phyloP scores from a whole-genome alignment of 2,113 vertebrate species.

The Stictonetta naevosa region DNA sequence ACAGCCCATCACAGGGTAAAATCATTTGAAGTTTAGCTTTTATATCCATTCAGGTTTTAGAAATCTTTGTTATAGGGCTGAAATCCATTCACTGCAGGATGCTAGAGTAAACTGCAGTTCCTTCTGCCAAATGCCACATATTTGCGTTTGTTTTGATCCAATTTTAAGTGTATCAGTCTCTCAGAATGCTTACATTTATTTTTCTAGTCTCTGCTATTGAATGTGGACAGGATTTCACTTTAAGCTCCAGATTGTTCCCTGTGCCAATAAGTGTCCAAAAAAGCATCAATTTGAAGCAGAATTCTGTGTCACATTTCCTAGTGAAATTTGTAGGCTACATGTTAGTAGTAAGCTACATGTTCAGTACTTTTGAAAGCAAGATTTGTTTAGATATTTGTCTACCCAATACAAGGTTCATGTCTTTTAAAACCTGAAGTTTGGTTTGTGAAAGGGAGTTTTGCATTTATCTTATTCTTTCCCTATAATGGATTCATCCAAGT shows the following conservation, averaged over 20 bases:
- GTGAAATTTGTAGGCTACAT: not conserved
- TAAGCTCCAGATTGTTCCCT: not conserved
- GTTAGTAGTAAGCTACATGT: not conserved
- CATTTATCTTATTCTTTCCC: not conserved
- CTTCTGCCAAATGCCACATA: not conserved
- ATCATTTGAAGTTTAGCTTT: not conserved
- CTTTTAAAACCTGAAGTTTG: not conserved
- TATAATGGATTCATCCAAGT: not conserved
- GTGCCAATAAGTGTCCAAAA: not conserved
- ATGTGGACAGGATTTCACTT: conserved; percentile 8
- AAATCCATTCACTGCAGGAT: not conserved
- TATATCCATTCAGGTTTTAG: not conserved
- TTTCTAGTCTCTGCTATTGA: not conserved
- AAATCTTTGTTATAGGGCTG: not conserved
- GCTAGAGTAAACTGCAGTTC: not conserved
- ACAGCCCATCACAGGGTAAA: not conserved
- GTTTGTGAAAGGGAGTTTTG: not conserved
- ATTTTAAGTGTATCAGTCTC: not conserved
- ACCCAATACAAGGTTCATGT: not conserved
- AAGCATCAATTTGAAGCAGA: not conserved
- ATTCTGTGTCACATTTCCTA: not conserved
- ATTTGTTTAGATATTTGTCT: not conserved
- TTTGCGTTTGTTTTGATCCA: not conserved
- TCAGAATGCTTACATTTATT: conserved; percentile 6
- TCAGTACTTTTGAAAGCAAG: not conserved